Conservation (phyloP, 1,140 invertebrate genomes). For the Drosophila prosaltans region DNA sequence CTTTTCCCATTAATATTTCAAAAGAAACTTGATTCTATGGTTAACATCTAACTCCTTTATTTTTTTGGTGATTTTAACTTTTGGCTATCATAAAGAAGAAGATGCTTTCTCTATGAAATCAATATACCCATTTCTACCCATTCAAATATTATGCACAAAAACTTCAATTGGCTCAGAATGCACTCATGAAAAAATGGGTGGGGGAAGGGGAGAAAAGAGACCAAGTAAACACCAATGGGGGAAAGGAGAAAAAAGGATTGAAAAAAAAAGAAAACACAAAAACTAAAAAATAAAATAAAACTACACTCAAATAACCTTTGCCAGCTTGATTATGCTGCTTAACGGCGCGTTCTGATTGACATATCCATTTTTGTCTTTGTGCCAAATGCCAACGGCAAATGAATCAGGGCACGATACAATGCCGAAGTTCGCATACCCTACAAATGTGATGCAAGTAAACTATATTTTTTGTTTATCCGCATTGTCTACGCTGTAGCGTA, state of each 20-base stretch:
- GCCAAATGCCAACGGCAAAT: conserved; percentile 23
- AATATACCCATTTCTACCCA: not conserved
- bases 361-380: conserved; percentile 50
- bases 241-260: not conserved
- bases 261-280: conserved; percentile 22
- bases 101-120: not conserved
- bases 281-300: conserved; percentile 9
- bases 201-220: not conserved
- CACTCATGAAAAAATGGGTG: not conserved
- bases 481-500: no score
- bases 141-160: conserved; percentile 13
- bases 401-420: not conserved
- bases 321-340: conserved; percentile 64
- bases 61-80: no score
- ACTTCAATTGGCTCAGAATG: conserved; percentile 17
- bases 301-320: conserved; percentile 32
- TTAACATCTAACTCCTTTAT: no score
- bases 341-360: conserved; percentile 60
- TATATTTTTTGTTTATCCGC: no score
- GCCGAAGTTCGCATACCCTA: not conserved
- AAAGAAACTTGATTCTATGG: no score
- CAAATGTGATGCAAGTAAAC: not conserved
- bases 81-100: no score
- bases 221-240: no score
- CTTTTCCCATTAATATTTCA: no score